phyloP scores from a whole-genome alignment of 2,888 invertebrate genomes.

The Plagiodera versicolora region DNA sequence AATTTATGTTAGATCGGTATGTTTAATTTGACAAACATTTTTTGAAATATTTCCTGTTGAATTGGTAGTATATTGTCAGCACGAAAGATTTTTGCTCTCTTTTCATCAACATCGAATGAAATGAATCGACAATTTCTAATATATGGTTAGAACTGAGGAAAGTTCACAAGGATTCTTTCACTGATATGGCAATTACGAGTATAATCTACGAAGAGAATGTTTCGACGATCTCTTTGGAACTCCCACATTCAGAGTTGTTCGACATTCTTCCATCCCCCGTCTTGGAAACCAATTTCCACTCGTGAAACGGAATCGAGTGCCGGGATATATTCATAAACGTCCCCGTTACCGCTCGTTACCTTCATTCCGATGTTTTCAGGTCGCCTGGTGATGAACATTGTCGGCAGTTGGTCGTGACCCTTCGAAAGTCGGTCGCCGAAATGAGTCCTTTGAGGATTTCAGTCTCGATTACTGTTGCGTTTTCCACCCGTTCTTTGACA shows the following conservation, averaged over 20 bases:
- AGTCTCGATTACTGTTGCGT: constrained; percentile 33
- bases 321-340: not conserved
- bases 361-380: not conserved
- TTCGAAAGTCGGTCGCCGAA: constrained; percentile 13
- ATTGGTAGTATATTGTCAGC: no score
- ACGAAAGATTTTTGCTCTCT: no score
- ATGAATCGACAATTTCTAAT: no score
- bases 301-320: not conserved
- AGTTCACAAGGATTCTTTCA: no score
- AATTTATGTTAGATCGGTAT: no score
- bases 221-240: not conserved
- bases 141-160: no score
- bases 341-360: not conserved
- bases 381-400: constrained; percentile 5
- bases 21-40: no score
- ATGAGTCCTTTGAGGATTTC: constrained; percentile 28
- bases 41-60: no score
- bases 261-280: not conserved
- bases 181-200: no score
- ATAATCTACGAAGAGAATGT: not conserved
- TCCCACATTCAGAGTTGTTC: not conserved
- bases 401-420: constrained; percentile 4
- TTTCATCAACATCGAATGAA: no score
- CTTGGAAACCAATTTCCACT: not conserved
- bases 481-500: constrained; percentile 34